Base-by-base conservation (phyloP, 1,140 invertebrate species). In the Penaeus chinensis region DNA sequence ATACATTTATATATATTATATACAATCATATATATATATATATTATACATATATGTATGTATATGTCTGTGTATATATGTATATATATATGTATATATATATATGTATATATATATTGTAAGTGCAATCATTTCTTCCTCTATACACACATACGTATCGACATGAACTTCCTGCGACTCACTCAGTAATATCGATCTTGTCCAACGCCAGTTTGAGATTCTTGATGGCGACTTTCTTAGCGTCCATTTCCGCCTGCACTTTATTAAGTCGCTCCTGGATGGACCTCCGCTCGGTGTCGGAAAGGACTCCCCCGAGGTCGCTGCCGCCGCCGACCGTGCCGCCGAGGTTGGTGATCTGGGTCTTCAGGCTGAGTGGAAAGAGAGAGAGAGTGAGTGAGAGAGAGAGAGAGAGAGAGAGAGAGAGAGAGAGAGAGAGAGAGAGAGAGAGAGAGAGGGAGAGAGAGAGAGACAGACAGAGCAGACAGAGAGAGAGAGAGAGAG, bases 151-250 rank as follows among this genome's bases (percentile, higher is more conserved):
- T 3, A 84, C 32, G 7, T 27, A 3, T 22, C 32, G 32, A 63
- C 54, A 61, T 3, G 4, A 4, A 7, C 37, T 42, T 3, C 37
- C 37, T 24, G 16, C 27, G 71, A 93, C 94, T 94, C 92, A 96
- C 96, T 96, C 96, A 18, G 96, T 96, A 60, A 96, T 96, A 91
- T 96, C 95, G 13, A 96, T 93, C 88, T 95, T 94, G 90, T 96
- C 96, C 37, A 96, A 92, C 2, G 95, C 93, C 85, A 95, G 92
- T 91, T 96, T 95, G 16, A 96, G 93, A 90, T 96, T 95, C 91
- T 96, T 96, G 91, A 96, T 96, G 63, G 94, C 94, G 61, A 94
- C 92, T 90, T 94, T 93, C 90, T 96, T 95, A 90, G 95, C 93
- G 89, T 96, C 95, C 78, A 95, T 94, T 90, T 96, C 96, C 18